These are phyloP conservation scores for Haliclona indistincta DNA, from an alignment of 37 sponge, comb jelly and placozoan species.

Conservation along the genomic window DNA sequence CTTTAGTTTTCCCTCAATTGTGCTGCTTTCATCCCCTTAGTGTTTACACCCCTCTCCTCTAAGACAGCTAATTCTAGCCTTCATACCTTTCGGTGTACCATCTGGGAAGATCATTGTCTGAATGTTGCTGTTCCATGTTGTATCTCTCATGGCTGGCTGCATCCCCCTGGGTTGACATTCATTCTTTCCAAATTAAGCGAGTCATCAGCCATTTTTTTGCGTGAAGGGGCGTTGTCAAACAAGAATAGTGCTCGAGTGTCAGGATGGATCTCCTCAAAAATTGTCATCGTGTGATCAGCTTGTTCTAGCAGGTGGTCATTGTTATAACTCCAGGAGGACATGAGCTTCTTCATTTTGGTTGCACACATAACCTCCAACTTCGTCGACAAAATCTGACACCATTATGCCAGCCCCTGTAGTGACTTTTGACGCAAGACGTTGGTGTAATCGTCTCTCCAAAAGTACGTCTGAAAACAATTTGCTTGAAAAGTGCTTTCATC, in stretches of 20 bases:
- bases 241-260: slow-evolving; percentile 4
- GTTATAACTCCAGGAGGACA: slow-evolving; percentile 15
- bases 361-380: slow-evolving; percentile 6
- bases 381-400: too few relatives aligned
- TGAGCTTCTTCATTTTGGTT: slow-evolving; percentile 9
- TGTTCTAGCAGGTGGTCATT: slow-evolving; percentile 8
- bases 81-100: too few relatives aligned
- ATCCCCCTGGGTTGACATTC: slow-evolving; percentile 1
- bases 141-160: slow-evolving; percentile 7
- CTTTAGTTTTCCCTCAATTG: too few relatives aligned
- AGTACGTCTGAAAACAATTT: slow-evolving; percentile 12
- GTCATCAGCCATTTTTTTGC: slow-evolving; percentile 4
- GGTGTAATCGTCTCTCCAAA: slow-evolving; percentile 13
- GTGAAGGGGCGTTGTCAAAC: slow-evolving; percentile 17
- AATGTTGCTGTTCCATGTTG: background rate
- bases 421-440: slow-evolving; percentile 17
- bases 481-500: slow-evolving; percentile 23
- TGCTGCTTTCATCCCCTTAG: slow-evolving; percentile 2
- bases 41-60: slow-evolving; percentile 16
- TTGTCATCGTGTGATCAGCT: slow-evolving; percentile 3
- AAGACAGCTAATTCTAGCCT: too few relatives aligned
- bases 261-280: slow-evolving; percentile 9
- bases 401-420: slow-evolving; percentile 17
- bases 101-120: slow-evolving; percentile 10
- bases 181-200: background rate